A percentile compares a stretch with the other conserved stretches of the same genome.
phyloP scores from a whole-genome alignment of 2,113 vertebrate species.

The Pachyramphus minor region DNA sequence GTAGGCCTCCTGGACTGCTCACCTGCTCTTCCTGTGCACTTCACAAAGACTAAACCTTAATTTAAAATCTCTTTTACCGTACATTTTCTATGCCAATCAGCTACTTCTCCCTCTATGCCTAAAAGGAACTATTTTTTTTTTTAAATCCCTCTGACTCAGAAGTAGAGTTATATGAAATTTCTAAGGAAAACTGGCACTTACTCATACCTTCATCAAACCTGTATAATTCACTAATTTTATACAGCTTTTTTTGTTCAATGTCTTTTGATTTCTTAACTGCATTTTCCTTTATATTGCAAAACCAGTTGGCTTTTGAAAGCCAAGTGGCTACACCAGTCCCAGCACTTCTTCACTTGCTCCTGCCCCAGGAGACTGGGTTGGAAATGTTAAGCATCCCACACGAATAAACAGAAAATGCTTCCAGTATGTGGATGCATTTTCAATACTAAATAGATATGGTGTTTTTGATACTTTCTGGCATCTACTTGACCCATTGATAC shows the following conservation, averaged over 20 bases:
- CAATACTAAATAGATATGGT: not conserved
- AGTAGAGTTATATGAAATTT: not conserved
- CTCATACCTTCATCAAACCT: not conserved
- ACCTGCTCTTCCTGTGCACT: not conserved
- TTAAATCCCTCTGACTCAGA: not conserved
- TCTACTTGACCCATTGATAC: not conserved
- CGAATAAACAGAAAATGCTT: not conserved
- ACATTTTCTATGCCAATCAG: not conserved
- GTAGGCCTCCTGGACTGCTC: not conserved
- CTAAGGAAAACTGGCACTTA: not conserved
- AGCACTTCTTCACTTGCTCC: not conserved
- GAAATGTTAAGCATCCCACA: not conserved
- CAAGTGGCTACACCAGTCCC: not conserved
- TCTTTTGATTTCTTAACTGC: not conserved
- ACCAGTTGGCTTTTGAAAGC: not conserved
- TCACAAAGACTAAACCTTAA: not conserved
- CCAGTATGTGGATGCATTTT: fast-evolving
- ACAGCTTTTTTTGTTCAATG: not conserved
- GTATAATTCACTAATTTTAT: not conserved
- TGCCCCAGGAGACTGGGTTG: not conserved
- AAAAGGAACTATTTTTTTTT: not conserved
- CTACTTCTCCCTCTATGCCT: not conserved
- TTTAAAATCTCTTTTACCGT: not conserved
- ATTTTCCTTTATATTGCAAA: not conserved
- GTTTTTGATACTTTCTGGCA: not conserved